phyloP scores from a whole-genome alignment of 2,888 invertebrate species.

The Anticlea derivata region DNA sequence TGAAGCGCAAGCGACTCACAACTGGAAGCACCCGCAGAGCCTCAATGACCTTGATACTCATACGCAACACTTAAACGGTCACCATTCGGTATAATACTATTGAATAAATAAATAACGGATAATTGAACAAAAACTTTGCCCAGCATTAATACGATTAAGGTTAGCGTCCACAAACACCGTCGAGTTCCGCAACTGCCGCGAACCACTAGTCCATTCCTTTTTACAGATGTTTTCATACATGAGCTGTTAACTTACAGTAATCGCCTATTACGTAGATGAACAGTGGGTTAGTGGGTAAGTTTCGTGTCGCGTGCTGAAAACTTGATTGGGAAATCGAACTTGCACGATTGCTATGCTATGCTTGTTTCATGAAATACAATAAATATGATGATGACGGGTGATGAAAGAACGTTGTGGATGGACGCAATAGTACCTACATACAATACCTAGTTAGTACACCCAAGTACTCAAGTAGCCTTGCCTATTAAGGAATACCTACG shows the following conservation, averaged over 20 bases:
- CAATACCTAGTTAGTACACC: too few relatives aligned
- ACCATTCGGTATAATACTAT: slow-evolving; percentile 46
- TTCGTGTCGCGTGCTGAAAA: slow-evolving; percentile 22
- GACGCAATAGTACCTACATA: background rate
- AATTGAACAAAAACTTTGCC: slow-evolving; percentile 7
- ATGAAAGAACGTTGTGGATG: background rate
- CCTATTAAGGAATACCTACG: too few relatives aligned
- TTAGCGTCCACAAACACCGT: background rate
- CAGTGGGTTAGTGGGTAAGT: background rate
- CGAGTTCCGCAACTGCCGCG: too few relatives aligned
- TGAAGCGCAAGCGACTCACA: slow-evolving; percentile 40
- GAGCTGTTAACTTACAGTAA: background rate
- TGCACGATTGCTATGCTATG: slow-evolving; percentile 1
- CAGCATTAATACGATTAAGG: background rate
- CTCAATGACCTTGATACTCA: slow-evolving; percentile 69
- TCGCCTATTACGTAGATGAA: background rate
- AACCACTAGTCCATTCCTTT: too few relatives aligned
- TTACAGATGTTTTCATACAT: background rate
- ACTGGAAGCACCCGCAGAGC: slow-evolving; percentile 61
- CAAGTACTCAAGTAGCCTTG: too few relatives aligned
- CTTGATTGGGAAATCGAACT: slow-evolving; percentile 16
- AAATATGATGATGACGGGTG: too few relatives aligned
- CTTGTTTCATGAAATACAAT: slow-evolving; percentile 1
- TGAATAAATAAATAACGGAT: slow-evolving; percentile 45
- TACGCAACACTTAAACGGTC: slow-evolving; percentile 62